phyloP scores from a whole-genome alignment of 2,797 vertebrate species.

The Syngnathus acus region DNA sequence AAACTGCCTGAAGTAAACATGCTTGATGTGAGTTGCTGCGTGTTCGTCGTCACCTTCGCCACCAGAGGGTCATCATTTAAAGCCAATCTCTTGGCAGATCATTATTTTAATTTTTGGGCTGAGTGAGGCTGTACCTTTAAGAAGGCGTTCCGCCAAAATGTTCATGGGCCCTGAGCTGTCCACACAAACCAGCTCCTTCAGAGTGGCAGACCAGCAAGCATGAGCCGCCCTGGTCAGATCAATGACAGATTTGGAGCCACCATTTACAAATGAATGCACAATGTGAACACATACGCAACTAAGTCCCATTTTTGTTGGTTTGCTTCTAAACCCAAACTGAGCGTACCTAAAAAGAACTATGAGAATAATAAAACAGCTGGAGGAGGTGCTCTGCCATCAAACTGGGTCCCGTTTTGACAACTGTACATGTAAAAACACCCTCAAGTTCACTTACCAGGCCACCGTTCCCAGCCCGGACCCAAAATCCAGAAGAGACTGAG shows the following conservation, averaged over 20 bases:
- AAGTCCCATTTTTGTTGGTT: neutral
- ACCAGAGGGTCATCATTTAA: conserved; percentile 7
- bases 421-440: neutral
- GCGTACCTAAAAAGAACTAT: neutral
- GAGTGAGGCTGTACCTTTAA: conserved; percentile 66
- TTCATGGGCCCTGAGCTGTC: conserved; percentile 81
- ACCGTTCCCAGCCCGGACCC: conserved; percentile 82
- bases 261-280: neutral
- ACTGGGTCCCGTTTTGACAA: neutral
- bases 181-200: conserved; percentile 81
- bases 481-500: conserved; percentile 81
- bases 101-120: neutral
- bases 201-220: conserved; percentile 69
- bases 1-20: conserved; percentile 84
- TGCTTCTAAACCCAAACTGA: neutral
- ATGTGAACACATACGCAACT: neutral
- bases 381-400: neutral
- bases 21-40: conserved; percentile 63
- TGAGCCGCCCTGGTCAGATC: conserved; percentile 73
- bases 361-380: no score
- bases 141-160: conserved; percentile 74
- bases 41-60: conserved; percentile 66
- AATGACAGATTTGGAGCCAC: neutral
- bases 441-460: conserved; percentile 66
- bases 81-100: neutral